phyloP scores from a whole-genome alignment of 23 tunicate genomes.

The Ciona savignyi region DNA sequence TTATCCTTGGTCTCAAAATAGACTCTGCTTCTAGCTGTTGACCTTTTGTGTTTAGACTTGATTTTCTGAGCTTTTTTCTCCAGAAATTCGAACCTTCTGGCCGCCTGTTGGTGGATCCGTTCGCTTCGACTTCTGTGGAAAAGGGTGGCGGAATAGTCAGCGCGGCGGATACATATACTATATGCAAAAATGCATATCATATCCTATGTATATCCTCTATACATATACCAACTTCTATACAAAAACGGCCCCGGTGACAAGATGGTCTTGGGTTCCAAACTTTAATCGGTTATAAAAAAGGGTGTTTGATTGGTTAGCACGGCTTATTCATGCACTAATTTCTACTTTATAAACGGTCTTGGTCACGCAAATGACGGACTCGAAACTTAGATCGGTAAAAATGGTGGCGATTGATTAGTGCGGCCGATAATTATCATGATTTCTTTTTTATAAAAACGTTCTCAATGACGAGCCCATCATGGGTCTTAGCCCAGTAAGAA shows the following conservation, averaged over 20 bases:
- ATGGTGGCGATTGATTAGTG: too few species aligned
- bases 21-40: slow-evolving; percentile 28
- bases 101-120: slow-evolving; percentile 63
- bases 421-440: too few species aligned
- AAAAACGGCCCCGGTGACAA: slow-evolving; percentile 34
- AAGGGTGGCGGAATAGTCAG: neutral
- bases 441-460: too few species aligned
- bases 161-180: neutral
- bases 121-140: slow-evolving; percentile 48
- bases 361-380: too few species aligned
- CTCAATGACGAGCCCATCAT: too few species aligned
- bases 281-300: slow-evolving; percentile 25
- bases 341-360: too few species aligned
- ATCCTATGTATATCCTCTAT: slow-evolving; percentile 38
- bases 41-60: slow-evolving; percentile 52
- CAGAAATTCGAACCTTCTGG: slow-evolving; percentile 44
- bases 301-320: too few species aligned
- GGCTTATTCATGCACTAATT: too few species aligned
- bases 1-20: slow-evolving; percentile 71
- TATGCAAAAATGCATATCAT: neutral
- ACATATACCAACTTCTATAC: slow-evolving; percentile 27
- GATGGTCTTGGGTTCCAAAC: slow-evolving; percentile 49
- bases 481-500: too few species aligned
- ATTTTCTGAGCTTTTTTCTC: slow-evolving; percentile 33
- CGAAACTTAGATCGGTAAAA: too few species aligned